Conservation (phyloP, 2,797 vertebrate species). For the Bufotes viridis region DNA sequence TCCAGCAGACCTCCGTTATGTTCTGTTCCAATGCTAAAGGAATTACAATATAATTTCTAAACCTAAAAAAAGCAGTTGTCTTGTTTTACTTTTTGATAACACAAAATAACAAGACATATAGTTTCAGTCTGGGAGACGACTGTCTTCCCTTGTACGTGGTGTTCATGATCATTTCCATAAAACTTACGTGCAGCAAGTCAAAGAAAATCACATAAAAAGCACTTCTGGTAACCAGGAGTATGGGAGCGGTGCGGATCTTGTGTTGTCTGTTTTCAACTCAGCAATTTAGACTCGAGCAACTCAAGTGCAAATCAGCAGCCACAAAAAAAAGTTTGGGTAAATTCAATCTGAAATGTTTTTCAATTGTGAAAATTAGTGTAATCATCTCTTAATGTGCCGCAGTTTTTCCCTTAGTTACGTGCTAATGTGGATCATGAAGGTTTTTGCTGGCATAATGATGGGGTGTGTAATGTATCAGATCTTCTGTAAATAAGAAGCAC, state of each 20-base stretch:
- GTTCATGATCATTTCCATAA: constrained; percentile 26
- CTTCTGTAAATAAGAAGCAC: constrained; percentile 61
- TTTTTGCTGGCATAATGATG: constrained; percentile 50
- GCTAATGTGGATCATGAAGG: constrained; percentile 55
- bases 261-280: constrained; percentile 12
- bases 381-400: constrained; percentile 54
- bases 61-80: not conserved
- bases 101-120: constrained; percentile 4
- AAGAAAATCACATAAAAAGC: constrained; percentile 38
- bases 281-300: constrained; percentile 8
- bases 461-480: constrained; percentile 56
- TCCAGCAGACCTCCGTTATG: not conserved
- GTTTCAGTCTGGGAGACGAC: not conserved
- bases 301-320: not conserved
- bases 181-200: constrained; percentile 11
- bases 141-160: not conserved
- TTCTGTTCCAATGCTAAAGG: not conserved
- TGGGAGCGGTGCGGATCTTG: not conserved
- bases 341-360: constrained; percentile 57
- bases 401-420: constrained; percentile 33
- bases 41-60: not conserved
- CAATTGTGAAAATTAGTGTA: constrained; percentile 57
- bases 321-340: constrained; percentile 48
- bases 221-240: not conserved
- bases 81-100: constrained; percentile 3